Base-by-base conservation (phyloP, 2,888 invertebrate genomes). In the Spisula subtruncata region DNA sequence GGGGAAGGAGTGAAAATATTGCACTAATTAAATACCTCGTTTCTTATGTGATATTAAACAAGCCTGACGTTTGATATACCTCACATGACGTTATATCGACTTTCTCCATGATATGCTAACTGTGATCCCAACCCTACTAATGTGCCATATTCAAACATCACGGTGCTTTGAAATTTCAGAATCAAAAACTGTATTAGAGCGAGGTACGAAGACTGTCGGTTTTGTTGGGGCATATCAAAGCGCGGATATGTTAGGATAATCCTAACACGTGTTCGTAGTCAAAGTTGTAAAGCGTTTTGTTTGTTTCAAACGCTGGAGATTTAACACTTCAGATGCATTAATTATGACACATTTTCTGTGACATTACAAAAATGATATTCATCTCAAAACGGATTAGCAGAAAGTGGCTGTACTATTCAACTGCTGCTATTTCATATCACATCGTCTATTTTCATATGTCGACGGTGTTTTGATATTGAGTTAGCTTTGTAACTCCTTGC, bases 21-120 rank as follows among this genome's bases (percentile, higher is more conserved):
- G 75, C 75, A 75, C 75, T 75, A 75, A 75, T 75, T 75, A 75
- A 75, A 75, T 32, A 75, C 75, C 75, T 32, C 32, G 6, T 75
- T 75, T 75, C 75, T 35, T 32, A 35, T 75, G 18, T 32, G 75
- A 75, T 75, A 20, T 75, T 18, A 75, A 75, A 75, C 35, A 32
- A 32, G 75, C 16, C 32, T 4, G 35, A 75, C 75, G n/a, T 75
- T 75, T 75, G 75, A 75, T 75, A 32, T 75, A 75, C 75, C 75
- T 75, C 75, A 75, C 75, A 75, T 12, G 35, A 66, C 60, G 60
- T 25, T 66, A 51, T 12, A 51, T 14, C 25, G 60, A n/a, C n/a
- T 25, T 66, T 20, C n/a, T n/a, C 25, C 25, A n/a, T n/a, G 60
- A 20, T 25, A n/a, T 66, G 20, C 60, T 25, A 4, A 66, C 60